Conservation (phyloP, 2,888 invertebrate species). For the Ectropis crepuscularia region DNA sequence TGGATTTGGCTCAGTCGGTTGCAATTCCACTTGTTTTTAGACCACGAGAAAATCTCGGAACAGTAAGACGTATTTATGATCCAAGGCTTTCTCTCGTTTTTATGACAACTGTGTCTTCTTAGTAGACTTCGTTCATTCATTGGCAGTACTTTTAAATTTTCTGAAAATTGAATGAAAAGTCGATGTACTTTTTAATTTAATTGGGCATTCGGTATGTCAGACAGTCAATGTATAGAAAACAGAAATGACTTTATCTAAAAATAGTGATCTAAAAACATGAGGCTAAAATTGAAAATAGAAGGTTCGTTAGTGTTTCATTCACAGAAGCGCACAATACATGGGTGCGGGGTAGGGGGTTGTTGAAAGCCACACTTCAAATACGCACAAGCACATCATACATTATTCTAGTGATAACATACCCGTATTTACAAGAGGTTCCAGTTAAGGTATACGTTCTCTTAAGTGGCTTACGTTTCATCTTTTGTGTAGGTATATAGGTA, state of each 20-base stretch:
- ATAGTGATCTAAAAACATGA: conserved; percentile 2
- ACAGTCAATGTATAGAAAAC: background rate
- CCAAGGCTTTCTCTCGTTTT: background rate
- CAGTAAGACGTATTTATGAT: conserved; percentile 5
- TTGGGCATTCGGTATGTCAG: too few relatives aligned
- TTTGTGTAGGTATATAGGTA: background rate
- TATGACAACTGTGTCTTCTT: background rate
- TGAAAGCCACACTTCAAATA: conserved; percentile 26
- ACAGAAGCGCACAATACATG: conserved; percentile 51
- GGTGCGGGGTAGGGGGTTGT: conserved; percentile 28
- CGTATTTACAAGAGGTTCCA: conserved; percentile 31
- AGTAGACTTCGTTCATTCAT: too few relatives aligned
- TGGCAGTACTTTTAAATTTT: background rate
- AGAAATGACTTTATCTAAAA: conserved; percentile 3
- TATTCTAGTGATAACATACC: conserved; percentile 32
- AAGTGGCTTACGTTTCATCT: conserved; percentile 10
- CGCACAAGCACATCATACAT: conserved; percentile 34
- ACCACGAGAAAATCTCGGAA: conserved; percentile 3
- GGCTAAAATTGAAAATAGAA: conserved; percentile 40
- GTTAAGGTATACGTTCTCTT: conserved; percentile 1
- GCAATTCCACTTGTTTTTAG: conserved; percentile 12
- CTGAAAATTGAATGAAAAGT: background rate
- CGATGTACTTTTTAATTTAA: background rate
- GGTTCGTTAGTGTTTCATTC: conserved; percentile 64
- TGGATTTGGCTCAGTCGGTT: background rate